A percentile compares a stretch with the other conserved stretches of the same genome.
Conservation (phyloP, 2,113 vertebrate species). For the Aleadryas rufinucha region DNA sequence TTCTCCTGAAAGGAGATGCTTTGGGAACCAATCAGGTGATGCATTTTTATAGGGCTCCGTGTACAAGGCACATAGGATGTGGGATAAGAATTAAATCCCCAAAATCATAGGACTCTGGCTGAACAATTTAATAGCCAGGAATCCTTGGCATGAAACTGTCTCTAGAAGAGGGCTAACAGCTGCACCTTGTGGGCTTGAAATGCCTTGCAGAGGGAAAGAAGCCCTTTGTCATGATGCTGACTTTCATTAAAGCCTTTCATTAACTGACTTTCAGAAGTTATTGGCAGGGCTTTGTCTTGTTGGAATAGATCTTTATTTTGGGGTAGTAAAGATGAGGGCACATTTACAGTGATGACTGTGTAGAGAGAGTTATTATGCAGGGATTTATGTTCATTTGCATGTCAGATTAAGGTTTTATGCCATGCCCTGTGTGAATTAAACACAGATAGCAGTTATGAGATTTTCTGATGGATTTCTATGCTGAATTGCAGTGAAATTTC, state of each 20-base stretch:
- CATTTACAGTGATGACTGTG: not conserved
- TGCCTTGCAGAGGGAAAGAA: not conserved
- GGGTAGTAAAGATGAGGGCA: not conserved
- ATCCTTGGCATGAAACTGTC: not conserved
- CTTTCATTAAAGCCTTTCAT: not conserved
- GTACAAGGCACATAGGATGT: fast-evolving
- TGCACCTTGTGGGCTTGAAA: constrained; percentile 18
- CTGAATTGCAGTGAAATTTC: not conserved
- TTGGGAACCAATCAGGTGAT: fast-evolving
- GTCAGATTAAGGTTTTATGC: not conserved
- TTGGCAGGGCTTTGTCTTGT: not conserved
- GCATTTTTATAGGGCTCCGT: not conserved
- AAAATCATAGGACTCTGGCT: not conserved
- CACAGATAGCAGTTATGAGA: not conserved
- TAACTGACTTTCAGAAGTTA: not conserved
- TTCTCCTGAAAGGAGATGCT: not conserved
- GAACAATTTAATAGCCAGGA: not conserved
- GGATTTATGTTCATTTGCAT: not conserved
- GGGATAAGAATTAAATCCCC: not conserved
- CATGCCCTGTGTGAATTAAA: not conserved
- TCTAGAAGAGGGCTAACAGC: not conserved
- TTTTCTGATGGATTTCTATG: not conserved
- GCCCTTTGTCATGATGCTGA: not conserved
- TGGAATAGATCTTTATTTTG: not conserved
- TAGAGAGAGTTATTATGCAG: not conserved